Evolutionary conservation across 2,113 vertebrate species (phyloP).

Genomic region (Vimba vimba): DNA sequence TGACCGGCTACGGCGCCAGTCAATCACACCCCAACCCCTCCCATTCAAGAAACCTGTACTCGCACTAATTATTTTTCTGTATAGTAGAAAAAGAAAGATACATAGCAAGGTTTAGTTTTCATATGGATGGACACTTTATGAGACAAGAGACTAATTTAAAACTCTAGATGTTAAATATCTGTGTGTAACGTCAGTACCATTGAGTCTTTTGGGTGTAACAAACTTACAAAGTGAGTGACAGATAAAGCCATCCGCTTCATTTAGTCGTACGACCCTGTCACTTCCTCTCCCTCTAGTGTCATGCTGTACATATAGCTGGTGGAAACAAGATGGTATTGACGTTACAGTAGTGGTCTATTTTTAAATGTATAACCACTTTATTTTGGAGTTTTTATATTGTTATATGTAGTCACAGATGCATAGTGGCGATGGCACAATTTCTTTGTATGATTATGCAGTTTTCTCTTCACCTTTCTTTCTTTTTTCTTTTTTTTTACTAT

Average conservation of each 20-base stretch:
- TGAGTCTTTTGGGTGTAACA: constrained; percentile 67
- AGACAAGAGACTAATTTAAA: constrained; percentile 72
- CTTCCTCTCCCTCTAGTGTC: constrained; percentile 63
- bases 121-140: constrained; percentile 80
- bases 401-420: constrained; percentile 73
- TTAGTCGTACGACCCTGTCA: constrained; percentile 58
- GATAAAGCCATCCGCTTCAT: constrained; percentile 43
- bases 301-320: constrained; percentile 71
- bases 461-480: constrained; percentile 63
- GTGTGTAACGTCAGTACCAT: constrained; percentile 72
- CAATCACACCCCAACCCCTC: constrained; percentile 79
- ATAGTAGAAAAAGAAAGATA: constrained; percentile 70
- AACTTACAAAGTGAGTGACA: constrained; percentile 43
- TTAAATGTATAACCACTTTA: constrained; percentile 75
- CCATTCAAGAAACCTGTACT: constrained; percentile 80
- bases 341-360: constrained; percentile 78
- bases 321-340: constrained; percentile 72
- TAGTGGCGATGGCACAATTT: constrained; percentile 73
- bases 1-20: constrained; percentile 80
- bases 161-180: constrained; percentile 69
- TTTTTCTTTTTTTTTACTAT: constrained; percentile 53
- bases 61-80: constrained; percentile 74
- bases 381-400: constrained; percentile 80
- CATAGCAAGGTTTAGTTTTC: constrained; percentile 78
- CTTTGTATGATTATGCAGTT: constrained; percentile 76